Percentiles rank a stretch among this genome's conserved stretches.
Conservation (phyloP, 2,888 invertebrate species). For the Carterocephalus palaemon region DNA sequence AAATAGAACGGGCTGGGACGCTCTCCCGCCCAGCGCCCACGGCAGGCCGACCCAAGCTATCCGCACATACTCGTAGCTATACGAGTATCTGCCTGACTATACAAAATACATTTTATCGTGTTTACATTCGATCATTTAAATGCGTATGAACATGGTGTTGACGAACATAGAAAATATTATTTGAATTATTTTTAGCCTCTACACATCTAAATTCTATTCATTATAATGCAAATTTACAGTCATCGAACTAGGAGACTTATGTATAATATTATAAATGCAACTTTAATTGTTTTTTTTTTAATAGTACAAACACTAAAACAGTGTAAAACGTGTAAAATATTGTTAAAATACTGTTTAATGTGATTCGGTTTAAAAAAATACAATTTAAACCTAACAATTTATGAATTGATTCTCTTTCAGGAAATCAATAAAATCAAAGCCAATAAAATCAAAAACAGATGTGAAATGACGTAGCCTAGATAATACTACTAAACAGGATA, state of each 20-base stretch:
- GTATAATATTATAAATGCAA: too few species aligned
- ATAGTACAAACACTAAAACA: too few species aligned
- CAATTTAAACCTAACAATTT: too few species aligned
- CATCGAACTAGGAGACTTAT: too few species aligned
- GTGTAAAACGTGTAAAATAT: too few species aligned
- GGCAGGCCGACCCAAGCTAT: slow-evolving; percentile 16
- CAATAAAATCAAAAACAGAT: background rate
- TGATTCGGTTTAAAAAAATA: too few species aligned
- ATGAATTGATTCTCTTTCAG: too few species aligned
- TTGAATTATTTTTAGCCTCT: too few species aligned
- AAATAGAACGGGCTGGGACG: slow-evolving; percentile 75
- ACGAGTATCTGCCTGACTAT: slow-evolving; percentile 3
- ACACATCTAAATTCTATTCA: too few species aligned
- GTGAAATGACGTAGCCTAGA: background rate
- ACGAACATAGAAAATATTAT: slow-evolving; percentile 1
- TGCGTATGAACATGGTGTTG: slow-evolving; percentile 3
- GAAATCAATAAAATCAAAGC: background rate
- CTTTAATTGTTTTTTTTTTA: too few species aligned
- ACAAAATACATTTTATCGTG: background rate
- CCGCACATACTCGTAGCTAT: slow-evolving; percentile 1
- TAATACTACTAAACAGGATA: slow-evolving; percentile 4
- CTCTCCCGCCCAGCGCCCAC: slow-evolving; percentile 36
- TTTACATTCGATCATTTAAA: slow-evolving; percentile 8
- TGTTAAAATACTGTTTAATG: too few species aligned
- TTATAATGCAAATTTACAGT: too few species aligned